Base-by-base conservation (phyloP, 2,888 invertebrate genomes). In the Hoplodrina blanda region DNA sequence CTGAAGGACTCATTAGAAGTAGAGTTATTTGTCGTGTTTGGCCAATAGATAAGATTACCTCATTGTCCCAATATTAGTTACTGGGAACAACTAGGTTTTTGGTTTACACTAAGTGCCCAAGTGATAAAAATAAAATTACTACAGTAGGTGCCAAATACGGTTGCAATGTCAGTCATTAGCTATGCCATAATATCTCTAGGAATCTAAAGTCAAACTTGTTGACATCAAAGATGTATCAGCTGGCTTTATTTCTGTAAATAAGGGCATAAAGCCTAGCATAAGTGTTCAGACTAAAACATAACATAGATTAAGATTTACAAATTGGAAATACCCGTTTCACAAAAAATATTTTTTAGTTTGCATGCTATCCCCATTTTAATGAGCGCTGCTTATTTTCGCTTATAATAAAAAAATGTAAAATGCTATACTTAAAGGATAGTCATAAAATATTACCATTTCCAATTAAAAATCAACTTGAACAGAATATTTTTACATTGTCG, bases 1-100 rank as follows among this genome's bases (percentile, higher is more conserved):
- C 99, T 0, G 97, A 98, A 88, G 99, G 98, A 4, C 94, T 99
- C 11, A 97, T 99, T 65, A 96, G 97, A 80, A 98, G 98, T 87
- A 97, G 98, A 88, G 99, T 98, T 17, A 87, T 99, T n/a, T 97
- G 97, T 87, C 96, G 97, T 92, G 96, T 99, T 67, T 98, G 98
- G 98, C 98, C 98, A 0, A 90, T 97, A 76, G 91, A 96, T 87
- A 95, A 95, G 88, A 93, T 96, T 13, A 87, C 90, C 19, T 93
- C 92, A 25, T 79, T 96, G 73, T 90, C 92, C 67, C 90, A 92
- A 76, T 88, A 86, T 75, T 44, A 17, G 19, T 10, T 30, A 49
- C 4, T 44, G 61, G 61, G 50, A 50, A 52, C 25, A n/a, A 17
- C 59, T 61, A 59, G 54, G 25, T 49, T 70, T 62, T 67, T 64